Conservation (phyloP, 2,113 vertebrate genomes). For the Scalopus aquaticus region DNA sequence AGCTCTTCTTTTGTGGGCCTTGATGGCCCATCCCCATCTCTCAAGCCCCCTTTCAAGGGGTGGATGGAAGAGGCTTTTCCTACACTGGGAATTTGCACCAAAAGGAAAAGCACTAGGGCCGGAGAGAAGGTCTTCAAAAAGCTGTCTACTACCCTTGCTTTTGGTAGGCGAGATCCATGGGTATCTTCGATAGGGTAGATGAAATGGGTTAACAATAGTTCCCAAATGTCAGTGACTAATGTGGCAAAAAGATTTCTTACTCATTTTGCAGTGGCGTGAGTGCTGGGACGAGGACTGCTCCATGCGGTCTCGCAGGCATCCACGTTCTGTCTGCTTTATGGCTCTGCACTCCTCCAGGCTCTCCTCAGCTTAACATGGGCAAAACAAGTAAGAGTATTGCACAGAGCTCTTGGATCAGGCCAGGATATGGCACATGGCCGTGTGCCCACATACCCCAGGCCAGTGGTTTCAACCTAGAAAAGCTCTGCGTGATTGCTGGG, state of each 20-base stretch:
- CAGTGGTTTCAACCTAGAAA: neutral
- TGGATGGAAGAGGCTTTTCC: neutral
- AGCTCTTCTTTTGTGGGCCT: neutral
- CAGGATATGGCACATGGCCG: neutral
- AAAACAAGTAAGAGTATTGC: fast-evolving
- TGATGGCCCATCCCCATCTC: too few relatives aligned
- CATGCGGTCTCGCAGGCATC: neutral
- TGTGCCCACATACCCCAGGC: fast-evolving
- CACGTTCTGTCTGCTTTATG: fast-evolving
- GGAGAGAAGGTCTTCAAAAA: neutral
- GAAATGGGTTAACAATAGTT: neutral
- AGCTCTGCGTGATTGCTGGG: neutral
- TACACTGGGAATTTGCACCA: neutral
- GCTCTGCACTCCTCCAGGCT: neutral
- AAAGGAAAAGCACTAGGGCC: neutral
- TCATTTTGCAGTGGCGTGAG: fast-evolving
- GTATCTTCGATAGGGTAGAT: neutral
- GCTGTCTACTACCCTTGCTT: neutral
- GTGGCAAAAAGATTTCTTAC: neutral
- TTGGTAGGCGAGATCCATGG: neutral
- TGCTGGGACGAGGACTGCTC: neutral
- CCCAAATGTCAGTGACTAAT: neutral
- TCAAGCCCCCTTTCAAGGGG: neutral
- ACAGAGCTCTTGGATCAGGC: neutral
- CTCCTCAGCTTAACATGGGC: neutral